Conservation (phyloP, 2,888 invertebrate genomes). For the Diaprepes abbreviatus region DNA sequence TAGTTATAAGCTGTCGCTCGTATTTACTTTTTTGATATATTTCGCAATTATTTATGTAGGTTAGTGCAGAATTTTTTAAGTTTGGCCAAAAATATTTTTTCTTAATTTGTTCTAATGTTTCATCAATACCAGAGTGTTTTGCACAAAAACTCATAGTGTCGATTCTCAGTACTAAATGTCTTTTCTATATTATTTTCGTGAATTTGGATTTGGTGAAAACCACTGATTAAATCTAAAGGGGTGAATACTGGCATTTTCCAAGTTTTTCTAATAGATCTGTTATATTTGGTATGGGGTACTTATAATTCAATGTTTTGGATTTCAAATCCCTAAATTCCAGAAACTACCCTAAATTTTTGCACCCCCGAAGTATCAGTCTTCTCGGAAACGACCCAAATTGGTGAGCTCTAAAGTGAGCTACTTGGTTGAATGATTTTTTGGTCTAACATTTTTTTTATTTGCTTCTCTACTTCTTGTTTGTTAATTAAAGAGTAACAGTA, state of each 20-base stretch:
- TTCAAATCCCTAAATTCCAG: not conserved
- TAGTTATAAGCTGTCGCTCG: not conserved
- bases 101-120: too few species aligned
- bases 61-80: too few species aligned
- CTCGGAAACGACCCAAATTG: not conserved
- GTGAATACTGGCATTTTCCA: too few species aligned
- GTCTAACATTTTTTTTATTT: not conserved
- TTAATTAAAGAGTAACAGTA: not conserved
- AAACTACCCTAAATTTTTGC: not conserved
- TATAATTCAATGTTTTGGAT: not conserved
- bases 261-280: not conserved
- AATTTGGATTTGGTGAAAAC: conserved; percentile 9
- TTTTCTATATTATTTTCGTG: not conserved
- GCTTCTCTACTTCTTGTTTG: too few species aligned
- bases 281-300: not conserved
- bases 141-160: too few species aligned
- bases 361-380: not conserved
- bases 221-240: too few species aligned
- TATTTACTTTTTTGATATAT: too few species aligned
- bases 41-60: too few species aligned
- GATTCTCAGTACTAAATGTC: not conserved
- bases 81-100: too few species aligned
- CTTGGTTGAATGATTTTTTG: not conserved
- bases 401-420: too few species aligned
- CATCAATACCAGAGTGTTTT: too few species aligned